Evolutionary conservation across 2,888 invertebrate genomes (phyloP).

Genomic region (Erannis defoliaria): DNA sequence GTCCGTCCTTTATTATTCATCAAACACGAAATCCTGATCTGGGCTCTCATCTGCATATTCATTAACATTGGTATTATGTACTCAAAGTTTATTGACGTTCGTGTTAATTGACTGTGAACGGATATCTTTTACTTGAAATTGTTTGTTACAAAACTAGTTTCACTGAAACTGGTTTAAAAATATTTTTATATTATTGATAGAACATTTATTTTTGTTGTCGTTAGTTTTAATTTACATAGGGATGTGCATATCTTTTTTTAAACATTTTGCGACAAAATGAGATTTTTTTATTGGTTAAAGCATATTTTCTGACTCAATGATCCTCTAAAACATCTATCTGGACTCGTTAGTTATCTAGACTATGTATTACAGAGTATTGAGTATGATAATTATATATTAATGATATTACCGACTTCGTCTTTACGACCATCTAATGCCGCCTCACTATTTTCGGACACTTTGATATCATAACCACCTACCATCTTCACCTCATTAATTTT

Average conservation of each 20-base stretch:
- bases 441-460: slow-evolving; percentile 37
- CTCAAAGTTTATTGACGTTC: slow-evolving; percentile 42
- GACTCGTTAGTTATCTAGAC: no score
- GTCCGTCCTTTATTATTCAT: slow-evolving; percentile 36
- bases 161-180: slow-evolving; percentile 7
- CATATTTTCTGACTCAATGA: no score
- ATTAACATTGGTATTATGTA: slow-evolving; percentile 37
- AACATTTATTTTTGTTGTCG: background rate
- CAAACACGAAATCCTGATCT: slow-evolving; percentile 38
- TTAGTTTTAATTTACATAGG: background rate
- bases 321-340: no score
- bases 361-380: no score
- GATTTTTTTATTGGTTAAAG: background rate
- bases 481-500: slow-evolving; percentile 41
- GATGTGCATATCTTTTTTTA: background rate
- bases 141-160: slow-evolving; percentile 11
- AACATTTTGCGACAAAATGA: no score
- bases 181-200: background rate
- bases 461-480: slow-evolving; percentile 40
- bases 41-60: slow-evolving; percentile 39
- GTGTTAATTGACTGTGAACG: slow-evolving; percentile 31
- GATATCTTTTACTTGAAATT: slow-evolving; percentile 12
- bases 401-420: background rate
- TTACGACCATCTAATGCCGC: slow-evolving; percentile 31
- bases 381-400: background rate